Evolutionary conservation across 2,113 vertebrate species (phyloP).

Genomic region (Scopus umbretta): DNA sequence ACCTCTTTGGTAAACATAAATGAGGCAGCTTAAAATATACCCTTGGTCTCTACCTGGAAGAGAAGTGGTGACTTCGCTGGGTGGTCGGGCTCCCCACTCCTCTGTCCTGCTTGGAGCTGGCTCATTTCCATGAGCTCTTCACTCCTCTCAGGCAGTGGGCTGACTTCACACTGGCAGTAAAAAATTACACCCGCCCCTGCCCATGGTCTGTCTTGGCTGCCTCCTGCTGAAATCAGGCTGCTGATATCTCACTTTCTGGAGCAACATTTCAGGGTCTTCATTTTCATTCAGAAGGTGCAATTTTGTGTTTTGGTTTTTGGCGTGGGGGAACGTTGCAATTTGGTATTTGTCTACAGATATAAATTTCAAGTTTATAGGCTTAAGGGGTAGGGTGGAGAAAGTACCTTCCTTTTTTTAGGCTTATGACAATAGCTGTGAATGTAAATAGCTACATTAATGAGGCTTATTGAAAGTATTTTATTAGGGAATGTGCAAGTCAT

Average conservation of each 20-base stretch:
- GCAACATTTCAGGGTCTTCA: background rate
- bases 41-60: background rate
- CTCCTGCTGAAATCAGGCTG: background rate
- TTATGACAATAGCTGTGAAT: background rate
- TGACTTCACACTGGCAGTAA: background rate
- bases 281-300: background rate
- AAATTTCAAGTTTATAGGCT: background rate
- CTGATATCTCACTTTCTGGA: background rate
- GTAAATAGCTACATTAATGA: background rate
- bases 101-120: background rate
- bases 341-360: background rate
- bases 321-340: background rate
- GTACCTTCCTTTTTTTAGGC: background rate
- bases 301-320: background rate
- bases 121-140: fast-evolving
- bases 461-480: background rate
- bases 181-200: background rate
- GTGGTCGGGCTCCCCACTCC: background rate
- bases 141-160: background rate
- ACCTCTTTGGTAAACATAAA: background rate
- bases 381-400: background rate
- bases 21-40: background rate
- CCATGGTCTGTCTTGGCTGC: background rate
- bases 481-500: background rate
- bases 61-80: background rate